These are phyloP conservation scores for Stegastes partitus DNA, from an alignment of 2,113 vertebrate genomes.

Conservation along the genomic window DNA sequence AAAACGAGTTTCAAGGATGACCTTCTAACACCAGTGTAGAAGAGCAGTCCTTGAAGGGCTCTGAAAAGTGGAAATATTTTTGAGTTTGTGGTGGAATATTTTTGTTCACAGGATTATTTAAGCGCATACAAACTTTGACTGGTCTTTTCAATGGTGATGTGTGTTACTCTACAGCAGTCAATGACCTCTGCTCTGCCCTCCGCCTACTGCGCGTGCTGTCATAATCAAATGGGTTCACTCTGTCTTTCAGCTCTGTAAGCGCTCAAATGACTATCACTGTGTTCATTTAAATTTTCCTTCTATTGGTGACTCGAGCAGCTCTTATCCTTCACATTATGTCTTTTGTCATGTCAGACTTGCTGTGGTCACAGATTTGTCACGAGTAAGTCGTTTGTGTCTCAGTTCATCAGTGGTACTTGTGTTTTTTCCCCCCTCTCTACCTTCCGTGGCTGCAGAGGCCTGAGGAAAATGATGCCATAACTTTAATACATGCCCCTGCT, in stretches of 20 bases:
- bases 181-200: too few species aligned
- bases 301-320: slow-evolving; percentile 18
- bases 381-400: slow-evolving; percentile 52
- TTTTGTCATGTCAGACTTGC: slow-evolving; percentile 6
- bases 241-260: neutral
- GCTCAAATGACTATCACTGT: neutral
- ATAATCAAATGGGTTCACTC: neutral
- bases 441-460: slow-evolving; percentile 72
- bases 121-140: too few species aligned
- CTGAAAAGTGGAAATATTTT: too few species aligned
- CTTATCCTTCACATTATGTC: neutral
- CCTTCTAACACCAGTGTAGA: too few species aligned
- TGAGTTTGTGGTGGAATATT: too few species aligned
- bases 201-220: too few species aligned
- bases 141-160: too few species aligned
- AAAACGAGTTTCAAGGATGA: too few species aligned
- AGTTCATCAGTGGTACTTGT: slow-evolving; percentile 47
- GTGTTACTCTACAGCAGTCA: too few species aligned
- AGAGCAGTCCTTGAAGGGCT: too few species aligned
- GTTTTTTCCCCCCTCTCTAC: slow-evolving; percentile 7
- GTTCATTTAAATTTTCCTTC: neutral
- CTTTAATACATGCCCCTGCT: slow-evolving; percentile 83
- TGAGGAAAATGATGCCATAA: slow-evolving; percentile 79
- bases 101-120: too few species aligned
- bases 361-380: slow-evolving; percentile 51